These are phyloP conservation scores for Nyctibius grandis DNA, from an alignment of 2,797 vertebrate genomes.

Conservation along the genomic window DNA sequence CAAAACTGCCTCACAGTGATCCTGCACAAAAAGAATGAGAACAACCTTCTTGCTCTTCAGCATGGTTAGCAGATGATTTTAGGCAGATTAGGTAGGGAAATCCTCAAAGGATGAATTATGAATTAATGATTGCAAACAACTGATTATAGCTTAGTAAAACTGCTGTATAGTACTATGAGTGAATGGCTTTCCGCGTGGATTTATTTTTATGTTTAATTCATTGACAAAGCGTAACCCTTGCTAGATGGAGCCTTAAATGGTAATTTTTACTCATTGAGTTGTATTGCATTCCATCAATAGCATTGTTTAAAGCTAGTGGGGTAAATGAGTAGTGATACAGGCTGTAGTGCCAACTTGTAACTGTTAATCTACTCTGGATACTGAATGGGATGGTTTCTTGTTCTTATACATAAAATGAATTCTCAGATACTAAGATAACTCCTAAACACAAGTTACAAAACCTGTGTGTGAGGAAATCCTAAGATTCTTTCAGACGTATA, in stretches of 20 bases:
- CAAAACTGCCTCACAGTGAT: neutral
- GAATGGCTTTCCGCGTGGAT: neutral
- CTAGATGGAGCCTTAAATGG: neutral
- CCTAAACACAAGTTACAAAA: neutral
- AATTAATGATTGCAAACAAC: conserved; percentile 54
- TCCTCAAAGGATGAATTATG: conserved; percentile 33
- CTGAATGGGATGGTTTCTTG: neutral
- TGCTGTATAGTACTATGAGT: neutral
- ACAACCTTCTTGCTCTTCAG: conserved; percentile 35
- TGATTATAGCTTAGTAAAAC: conserved; percentile 43
- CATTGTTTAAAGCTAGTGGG: neutral
- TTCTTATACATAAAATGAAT: neutral
- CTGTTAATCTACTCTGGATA: neutral
- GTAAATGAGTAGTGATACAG: neutral
- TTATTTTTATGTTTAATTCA: neutral
- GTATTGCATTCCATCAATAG: neutral
- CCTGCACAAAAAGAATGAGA: conserved; percentile 7
- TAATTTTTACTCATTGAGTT: neutral
- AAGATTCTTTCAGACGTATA: neutral
- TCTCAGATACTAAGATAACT: neutral
- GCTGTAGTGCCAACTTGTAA: neutral
- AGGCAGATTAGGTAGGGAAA: conserved; percentile 49
- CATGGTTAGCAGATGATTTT: conserved; percentile 59
- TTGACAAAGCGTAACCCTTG: neutral
- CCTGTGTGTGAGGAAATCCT: neutral